Evolutionary conservation across 2,797 vertebrate species (phyloP), one percentile per base, ranked within the genome.

Genomic region (Leptatherina wallacei): DNA sequence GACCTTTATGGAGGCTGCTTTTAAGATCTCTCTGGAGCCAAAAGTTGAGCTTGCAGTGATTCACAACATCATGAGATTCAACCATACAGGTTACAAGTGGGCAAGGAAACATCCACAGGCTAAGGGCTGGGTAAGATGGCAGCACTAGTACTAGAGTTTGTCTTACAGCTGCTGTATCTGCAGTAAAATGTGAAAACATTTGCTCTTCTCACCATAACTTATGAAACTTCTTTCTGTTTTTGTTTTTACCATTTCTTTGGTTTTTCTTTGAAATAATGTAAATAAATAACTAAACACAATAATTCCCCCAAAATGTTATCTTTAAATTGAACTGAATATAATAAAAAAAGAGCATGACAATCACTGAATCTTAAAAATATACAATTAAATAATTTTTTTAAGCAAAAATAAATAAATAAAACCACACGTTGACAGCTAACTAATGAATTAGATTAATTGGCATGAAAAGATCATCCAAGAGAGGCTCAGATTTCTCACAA

Each of bases 41-140:
- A 52, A 75, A 29, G 44, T 58, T 59, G 44, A 42, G 47, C 57
- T 61, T 52, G 6, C 12, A 27, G 24, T 52, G 18, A 69, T 61
- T 61, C 30, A 61, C 12, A 30, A 33, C n/a, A 12, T 7, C 11
- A 10, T 54, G 38, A 61, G 59, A n/a, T 20, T 30, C 20, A 13
- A 47, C 54, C 27, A 22, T 14, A n/a, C 24, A 44, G 38, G 38
- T 16, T 3, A 24, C 24, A 60, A 4, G 10, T 7, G 10, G 38
- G 27, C 16, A 2, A 20, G 18, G 12, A 20, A 7, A 10, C 20
- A n/a, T n/a, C 47, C n/a, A 49, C 20, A 8, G n/a, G 47, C 20
- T n/a, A 22, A 49, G 8, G 47, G 20, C 20, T 49, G 47, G 47
- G 9, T 49, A 8, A 20, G 18, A 20, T n/a, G 20, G 18, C 44